Base-by-base conservation (phyloP, 1,140 invertebrate genomes). In the Matsumurasca onukii region DNA sequence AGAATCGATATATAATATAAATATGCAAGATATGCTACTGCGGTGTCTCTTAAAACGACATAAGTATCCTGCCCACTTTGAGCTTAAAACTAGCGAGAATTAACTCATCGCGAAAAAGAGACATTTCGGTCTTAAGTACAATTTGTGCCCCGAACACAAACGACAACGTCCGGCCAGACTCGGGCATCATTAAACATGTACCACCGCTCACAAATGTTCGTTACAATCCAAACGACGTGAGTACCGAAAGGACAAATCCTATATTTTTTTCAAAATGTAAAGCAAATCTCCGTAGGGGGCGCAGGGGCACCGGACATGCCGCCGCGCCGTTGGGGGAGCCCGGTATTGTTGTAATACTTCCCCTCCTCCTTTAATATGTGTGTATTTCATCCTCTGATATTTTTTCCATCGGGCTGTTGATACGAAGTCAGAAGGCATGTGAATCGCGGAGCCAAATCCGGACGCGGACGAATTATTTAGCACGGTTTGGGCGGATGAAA, bases 401-500 rank as follows among this genome's bases (percentile, higher is more conserved):
- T 39, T 39, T 39, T 27, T 15, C 25, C 25, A 27, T 59, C 55
- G 22, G 25, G 2, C 30, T 59, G 55, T 59, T 24, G 55, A 59
- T 59, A 24, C n/a, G 55, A 59, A 59, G 55, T 59, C 55, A 59
- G 55, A 59, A 59, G 25, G 55, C 55, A 59, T 27, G 55, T n/a
- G 55, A 59, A 59, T 59, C 55, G 55, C 49, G 17, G 49, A 59
- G 25, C n/a, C 22, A 59, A 59, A 59, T 59, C 55, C 55, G 55
- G 55, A 59, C 55, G 55, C 55, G 55, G 55, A 27, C 55, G 25
- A 59, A 59, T 59, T 59, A 59, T 59, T 59, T 59, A 59, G 55
- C 15, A 59, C 22, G 2, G 55, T 59, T 59, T 27, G 55, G 55
- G 55, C 25, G 25, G 55, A 29, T 59, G 55, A 59, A 59, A 59